phyloP scores from a whole-genome alignment of 2,113 vertebrate species.

The Arvicanthis niloticus region DNA sequence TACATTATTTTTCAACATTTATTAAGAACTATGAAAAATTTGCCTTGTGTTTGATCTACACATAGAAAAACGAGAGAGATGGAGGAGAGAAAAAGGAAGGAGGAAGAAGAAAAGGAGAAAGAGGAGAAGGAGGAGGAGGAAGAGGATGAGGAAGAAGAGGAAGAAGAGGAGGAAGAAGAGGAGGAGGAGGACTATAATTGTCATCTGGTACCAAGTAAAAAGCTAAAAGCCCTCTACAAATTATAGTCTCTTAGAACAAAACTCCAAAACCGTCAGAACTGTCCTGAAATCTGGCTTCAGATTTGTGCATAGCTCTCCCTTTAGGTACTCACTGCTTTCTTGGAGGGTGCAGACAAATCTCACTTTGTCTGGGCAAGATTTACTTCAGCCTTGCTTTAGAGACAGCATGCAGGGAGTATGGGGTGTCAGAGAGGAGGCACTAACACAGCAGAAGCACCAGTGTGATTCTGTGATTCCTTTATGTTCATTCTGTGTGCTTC shows the following conservation, averaged over 20 bases:
- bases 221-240: conserved; percentile 36
- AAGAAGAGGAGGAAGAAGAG: not conserved
- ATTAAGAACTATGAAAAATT: conserved; percentile 40
- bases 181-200: not conserved
- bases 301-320: not conserved
- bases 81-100: not conserved
- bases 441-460: not conserved
- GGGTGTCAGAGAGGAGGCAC: not conserved
- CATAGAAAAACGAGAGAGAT: conserved; percentile 7
- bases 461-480: not conserved
- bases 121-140: fast-evolving
- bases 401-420: not conserved
- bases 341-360: not conserved
- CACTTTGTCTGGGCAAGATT: not conserved
- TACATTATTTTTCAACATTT: conserved; percentile 43
- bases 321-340: not conserved
- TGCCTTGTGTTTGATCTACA: conserved; percentile 30
- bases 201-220: not conserved
- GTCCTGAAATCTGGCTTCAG: not conserved
- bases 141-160: not conserved
- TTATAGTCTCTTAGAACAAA: conserved; percentile 22
- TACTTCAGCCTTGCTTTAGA: not conserved
- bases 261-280: not conserved
- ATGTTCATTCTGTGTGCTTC: not conserved
- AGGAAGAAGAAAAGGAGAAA: not conserved